These are phyloP conservation scores for Paralichthys olivaceus DNA, from an alignment of 2,113 vertebrate species.

Conservation along the genomic window DNA sequence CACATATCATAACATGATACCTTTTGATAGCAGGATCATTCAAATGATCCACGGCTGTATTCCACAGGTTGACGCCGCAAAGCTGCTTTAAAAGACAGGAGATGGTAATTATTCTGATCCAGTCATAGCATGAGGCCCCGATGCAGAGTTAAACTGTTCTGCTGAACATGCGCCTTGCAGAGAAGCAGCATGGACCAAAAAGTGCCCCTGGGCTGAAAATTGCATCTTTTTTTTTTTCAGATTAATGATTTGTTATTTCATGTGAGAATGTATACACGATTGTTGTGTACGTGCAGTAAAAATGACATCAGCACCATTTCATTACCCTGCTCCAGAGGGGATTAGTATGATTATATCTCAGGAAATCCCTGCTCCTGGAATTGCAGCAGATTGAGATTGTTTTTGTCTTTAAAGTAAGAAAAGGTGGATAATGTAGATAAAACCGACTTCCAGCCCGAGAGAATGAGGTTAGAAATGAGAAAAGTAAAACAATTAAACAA, in stretches of 20 bases:
- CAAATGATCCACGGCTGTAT: slow-evolving; percentile 12
- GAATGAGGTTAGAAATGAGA: neutral
- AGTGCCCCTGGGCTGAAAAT: slow-evolving; percentile 22
- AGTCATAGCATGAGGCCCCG: slow-evolving; percentile 8
- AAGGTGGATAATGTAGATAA: neutral
- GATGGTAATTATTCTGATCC: slow-evolving; percentile 34
- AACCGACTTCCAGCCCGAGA: neutral
- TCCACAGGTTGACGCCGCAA: neutral
- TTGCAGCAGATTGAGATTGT: slow-evolving; percentile 4
- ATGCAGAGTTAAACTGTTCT: slow-evolving; percentile 31
- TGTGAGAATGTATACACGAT: neutral
- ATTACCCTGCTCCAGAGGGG: slow-evolving; percentile 19
- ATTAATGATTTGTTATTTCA: slow-evolving; percentile 43
- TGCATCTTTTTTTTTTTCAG: slow-evolving; percentile 12
- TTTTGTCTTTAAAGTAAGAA: neutral
- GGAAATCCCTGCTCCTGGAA: slow-evolving; percentile 17
- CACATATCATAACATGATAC: slow-evolving; percentile 5
- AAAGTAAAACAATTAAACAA: neutral
- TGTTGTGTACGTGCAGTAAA: neutral
- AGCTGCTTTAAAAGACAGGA: neutral
- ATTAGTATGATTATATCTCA: slow-evolving; percentile 51
- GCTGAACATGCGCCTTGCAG: slow-evolving; percentile 5
- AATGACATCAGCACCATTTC: slow-evolving; percentile 10
- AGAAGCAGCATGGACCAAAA: slow-evolving; percentile 8
- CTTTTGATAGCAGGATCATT: neutral